Evolutionary conservation across 2,888 invertebrate genomes (phyloP).

Genomic region (Eristalis tenax): DNA sequence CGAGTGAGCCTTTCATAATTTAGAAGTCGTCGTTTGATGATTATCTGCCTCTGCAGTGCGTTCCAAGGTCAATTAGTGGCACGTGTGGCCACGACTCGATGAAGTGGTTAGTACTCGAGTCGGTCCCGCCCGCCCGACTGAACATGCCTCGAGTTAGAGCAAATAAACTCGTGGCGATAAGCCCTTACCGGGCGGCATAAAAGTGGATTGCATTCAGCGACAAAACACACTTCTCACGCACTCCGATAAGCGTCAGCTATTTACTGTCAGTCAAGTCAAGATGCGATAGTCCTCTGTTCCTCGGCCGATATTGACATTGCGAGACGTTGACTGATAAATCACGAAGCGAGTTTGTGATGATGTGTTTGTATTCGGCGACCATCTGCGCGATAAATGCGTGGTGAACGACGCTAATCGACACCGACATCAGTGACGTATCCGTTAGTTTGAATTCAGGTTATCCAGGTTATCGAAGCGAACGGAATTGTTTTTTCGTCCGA

Average conservation of each 20-base stretch:
- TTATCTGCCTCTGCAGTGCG: slow-evolving; percentile 38
- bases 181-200: slow-evolving; percentile 3
- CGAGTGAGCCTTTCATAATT: slow-evolving; percentile 52
- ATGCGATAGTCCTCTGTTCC: slow-evolving; percentile 36
- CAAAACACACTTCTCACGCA: neutral
- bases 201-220: slow-evolving; percentile 21
- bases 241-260: slow-evolving; percentile 36
- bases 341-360: slow-evolving; percentile 39
- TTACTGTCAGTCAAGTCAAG: slow-evolving; percentile 52
- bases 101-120: neutral
- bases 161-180: slow-evolving; percentile 27
- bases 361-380: slow-evolving; percentile 28
- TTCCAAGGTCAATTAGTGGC: slow-evolving; percentile 69
- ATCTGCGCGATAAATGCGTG: slow-evolving; percentile 22
- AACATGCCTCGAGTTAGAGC: slow-evolving; percentile 36
- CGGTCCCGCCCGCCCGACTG: neutral
- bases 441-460: neutral
- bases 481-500: neutral
- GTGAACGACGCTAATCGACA: slow-evolving; percentile 37
- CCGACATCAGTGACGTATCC: slow-evolving; percentile 20
- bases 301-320: slow-evolving; percentile 57
- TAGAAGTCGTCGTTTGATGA: slow-evolving; percentile 40
- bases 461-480: neutral
- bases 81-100: slow-evolving; percentile 39
- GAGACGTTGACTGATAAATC: slow-evolving; percentile 50